Evolutionary conservation across 2,113 vertebrate species (phyloP).

Genomic region (Mionectes macconnelli): DNA sequence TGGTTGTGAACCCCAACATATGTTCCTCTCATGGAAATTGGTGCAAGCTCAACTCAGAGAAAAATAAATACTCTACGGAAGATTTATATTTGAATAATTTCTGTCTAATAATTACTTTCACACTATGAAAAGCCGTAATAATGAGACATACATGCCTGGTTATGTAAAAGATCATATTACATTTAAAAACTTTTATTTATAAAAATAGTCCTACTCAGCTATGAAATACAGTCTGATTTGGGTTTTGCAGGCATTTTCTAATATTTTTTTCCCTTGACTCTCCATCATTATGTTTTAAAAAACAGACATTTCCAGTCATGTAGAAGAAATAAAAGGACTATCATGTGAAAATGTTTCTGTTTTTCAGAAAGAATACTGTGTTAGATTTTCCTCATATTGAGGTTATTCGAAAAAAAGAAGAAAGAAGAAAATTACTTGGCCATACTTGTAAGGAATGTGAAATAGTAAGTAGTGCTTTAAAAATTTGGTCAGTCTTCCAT

Average conservation of each 20-base stretch:
- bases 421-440: conserved; percentile 89
- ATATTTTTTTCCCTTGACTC: neutral
- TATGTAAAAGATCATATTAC: neutral
- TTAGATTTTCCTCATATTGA: conserved; percentile 87
- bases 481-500: neutral
- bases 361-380: conserved; percentile 70
- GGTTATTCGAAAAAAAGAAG: conserved; percentile 94
- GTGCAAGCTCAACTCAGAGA: neutral
- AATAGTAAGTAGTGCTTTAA: conserved; percentile 78
- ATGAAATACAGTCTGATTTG: neutral
- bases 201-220: neutral
- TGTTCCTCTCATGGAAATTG: neutral
- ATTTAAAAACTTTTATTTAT: neutral
- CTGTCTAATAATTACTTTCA: neutral
- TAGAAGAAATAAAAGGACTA: neutral
- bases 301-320: neutral
- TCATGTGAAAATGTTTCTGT: neutral
- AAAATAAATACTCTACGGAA: neutral
- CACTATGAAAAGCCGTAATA: neutral
- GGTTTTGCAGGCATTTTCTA: neutral
- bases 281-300: neutral
- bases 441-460: conserved; percentile 97
- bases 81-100: neutral
- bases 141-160: neutral
- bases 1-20: neutral